These are phyloP conservation scores for Sinohyriopsis cumingii DNA, from an alignment of 2,888 invertebrate genomes.

Conservation along the genomic window DNA sequence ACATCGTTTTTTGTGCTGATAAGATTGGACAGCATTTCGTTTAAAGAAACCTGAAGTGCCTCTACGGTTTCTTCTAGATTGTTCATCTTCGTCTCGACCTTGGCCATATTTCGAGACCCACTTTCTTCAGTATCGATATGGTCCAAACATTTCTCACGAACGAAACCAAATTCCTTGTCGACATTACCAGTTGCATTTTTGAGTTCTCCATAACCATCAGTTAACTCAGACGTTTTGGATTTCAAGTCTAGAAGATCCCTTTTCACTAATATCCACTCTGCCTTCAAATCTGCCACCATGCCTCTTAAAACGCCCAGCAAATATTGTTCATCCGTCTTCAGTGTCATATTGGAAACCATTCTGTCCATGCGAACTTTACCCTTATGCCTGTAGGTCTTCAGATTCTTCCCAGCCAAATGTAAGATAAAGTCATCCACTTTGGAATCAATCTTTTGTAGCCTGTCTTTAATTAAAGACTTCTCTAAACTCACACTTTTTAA, in stretches of 20 bases:
- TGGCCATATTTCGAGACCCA: constrained; percentile 14
- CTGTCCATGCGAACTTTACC: constrained; percentile 24
- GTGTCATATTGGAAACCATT: constrained; percentile 2
- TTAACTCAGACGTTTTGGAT: constrained; percentile 39
- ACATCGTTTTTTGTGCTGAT: constrained; percentile 11
- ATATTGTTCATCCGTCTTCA: constrained; percentile 18
- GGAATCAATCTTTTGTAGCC: constrained; percentile 19
- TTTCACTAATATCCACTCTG: constrained; percentile 69
- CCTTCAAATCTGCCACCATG: constrained; percentile 65
- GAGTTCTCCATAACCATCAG: constrained; percentile 32
- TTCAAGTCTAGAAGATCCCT: constrained; percentile 61
- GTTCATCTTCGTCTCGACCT: constrained; percentile 25
- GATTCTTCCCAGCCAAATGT: constrained; percentile 6
- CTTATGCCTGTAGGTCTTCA: constrained; percentile 17
- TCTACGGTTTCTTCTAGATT: constrained; percentile 26
- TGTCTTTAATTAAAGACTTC: constrained; percentile 19
- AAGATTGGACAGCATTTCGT: constrained; percentile 17
- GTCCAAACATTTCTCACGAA: constrained; percentile 7
- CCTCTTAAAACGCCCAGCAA: constrained; percentile 43
- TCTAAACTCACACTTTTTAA: constrained; percentile 21
- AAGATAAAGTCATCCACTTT: constrained; percentile 16
- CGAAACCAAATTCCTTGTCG: constrained; percentile 13
- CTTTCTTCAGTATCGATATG: constrained; percentile 12
- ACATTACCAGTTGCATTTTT: constrained; percentile 39
- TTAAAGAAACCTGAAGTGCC: constrained; percentile 12